Evolutionary conservation across 2,888 invertebrate species (phyloP).

Genomic region (Volucella bombylans): DNA sequence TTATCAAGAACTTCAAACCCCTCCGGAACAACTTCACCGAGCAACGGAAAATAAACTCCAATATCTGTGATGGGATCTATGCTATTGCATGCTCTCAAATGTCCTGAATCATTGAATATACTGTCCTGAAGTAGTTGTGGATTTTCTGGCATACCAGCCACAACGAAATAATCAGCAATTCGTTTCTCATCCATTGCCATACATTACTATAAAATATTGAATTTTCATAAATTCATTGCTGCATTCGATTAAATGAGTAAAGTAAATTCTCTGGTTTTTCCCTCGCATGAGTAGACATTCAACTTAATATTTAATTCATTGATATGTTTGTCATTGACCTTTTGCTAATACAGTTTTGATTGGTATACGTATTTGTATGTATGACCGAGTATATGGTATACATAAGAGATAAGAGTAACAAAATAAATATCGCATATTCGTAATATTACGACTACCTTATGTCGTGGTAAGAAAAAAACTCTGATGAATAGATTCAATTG

Average conservation of each 20-base stretch:
- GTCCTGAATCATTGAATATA: slow-evolving; percentile 89
- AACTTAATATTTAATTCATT: no score
- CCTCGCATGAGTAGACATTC: no score
- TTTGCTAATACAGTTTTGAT: background rate
- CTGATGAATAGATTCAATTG: slow-evolving; percentile 23
- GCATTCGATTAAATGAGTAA: background rate
- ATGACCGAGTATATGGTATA: background rate
- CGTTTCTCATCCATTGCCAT: slow-evolving; percentile 90
- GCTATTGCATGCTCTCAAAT: slow-evolving; percentile 90
- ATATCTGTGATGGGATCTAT: slow-evolving; percentile 98
- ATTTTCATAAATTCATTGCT: background rate
- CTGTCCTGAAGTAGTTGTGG: slow-evolving; percentile 90
- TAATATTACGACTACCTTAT: slow-evolving; percentile 3
- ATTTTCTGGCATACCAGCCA: slow-evolving; percentile 95
- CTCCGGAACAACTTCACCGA: slow-evolving; percentile 92
- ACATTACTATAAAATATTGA: slow-evolving; percentile 57
- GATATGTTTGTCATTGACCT: slow-evolving; percentile 3
- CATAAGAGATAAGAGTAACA: slow-evolving; percentile 8
- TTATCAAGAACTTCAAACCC: slow-evolving; percentile 87
- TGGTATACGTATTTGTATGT: no score
- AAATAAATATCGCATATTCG: background rate
- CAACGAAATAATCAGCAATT: slow-evolving; percentile 99
- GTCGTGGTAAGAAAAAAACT: background rate
- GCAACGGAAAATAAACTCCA: slow-evolving; percentile 92
- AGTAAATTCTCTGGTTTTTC: no score